Percentiles rank a stretch among this genome's conserved stretches.
Evolutionary conservation across 2,113 vertebrate genomes (phyloP).

Genomic region (Tachysurus vachellii): DNA sequence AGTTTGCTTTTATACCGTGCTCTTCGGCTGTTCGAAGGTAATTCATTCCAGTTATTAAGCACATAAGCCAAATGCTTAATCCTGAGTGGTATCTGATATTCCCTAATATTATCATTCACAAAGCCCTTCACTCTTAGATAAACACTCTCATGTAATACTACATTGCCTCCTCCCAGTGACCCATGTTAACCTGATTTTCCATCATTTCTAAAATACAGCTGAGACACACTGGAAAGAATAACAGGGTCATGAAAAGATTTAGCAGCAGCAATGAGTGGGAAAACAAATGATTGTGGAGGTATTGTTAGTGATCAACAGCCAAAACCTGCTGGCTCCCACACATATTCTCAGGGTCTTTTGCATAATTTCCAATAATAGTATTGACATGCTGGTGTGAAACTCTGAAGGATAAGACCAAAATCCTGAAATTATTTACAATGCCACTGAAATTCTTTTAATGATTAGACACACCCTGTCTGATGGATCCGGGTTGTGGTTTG

Average conservation of each 20-base stretch:
- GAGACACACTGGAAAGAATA: constrained; percentile 59
- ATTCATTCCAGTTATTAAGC: constrained; percentile 38
- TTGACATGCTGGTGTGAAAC: constrained; percentile 51
- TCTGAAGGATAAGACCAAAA: background rate
- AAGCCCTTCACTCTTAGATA: constrained; percentile 60
- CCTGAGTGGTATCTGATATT: constrained; percentile 24
- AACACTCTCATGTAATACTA: constrained; percentile 54
- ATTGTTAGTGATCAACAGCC: constrained; percentile 63
- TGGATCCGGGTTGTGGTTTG: constrained; percentile 41
- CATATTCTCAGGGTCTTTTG: constrained; percentile 54
- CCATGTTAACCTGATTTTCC: constrained; percentile 60
- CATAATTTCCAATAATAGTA: constrained; percentile 59
- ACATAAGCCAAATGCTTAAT: constrained; percentile 45
- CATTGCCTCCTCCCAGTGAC: constrained; percentile 60
- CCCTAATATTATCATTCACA: constrained; percentile 47
- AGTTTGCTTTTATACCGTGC: constrained; percentile 22
- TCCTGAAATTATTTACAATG: constrained; percentile 35
- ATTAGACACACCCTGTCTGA: constrained; percentile 45
- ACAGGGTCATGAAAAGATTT: constrained; percentile 49
- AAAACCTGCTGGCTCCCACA: constrained; percentile 52
- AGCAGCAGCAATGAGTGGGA: constrained; percentile 56
- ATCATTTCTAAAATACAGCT: constrained; percentile 50
- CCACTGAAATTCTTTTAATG: constrained; percentile 18
- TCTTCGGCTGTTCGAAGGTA: constrained; percentile 25
- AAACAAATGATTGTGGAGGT: constrained; percentile 61